phyloP scores from a whole-genome alignment of 2,797 vertebrate species.

The Lepilemur septentrionalis region DNA sequence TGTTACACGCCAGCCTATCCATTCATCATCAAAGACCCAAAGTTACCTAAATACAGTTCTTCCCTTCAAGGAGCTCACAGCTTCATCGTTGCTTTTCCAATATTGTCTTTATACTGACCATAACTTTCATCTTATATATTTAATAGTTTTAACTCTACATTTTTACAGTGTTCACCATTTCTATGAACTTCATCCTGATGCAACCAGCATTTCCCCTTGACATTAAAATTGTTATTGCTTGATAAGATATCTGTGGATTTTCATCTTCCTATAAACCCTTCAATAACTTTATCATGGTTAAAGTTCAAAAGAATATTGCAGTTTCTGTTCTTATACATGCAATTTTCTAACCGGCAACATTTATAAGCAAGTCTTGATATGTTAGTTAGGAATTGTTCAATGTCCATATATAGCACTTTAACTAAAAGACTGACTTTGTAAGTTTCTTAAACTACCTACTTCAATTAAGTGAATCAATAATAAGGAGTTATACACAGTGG shows the following conservation, averaged over 20 bases:
- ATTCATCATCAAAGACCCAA: neutral
- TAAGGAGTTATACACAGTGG: neutral
- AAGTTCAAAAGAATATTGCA: neutral
- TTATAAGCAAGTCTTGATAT: constrained; percentile 23
- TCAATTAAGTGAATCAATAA: constrained; percentile 27
- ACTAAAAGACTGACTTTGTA: neutral
- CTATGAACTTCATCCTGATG: neutral
- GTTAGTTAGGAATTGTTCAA: neutral
- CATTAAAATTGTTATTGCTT: neutral
- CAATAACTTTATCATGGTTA: constrained; percentile 3
- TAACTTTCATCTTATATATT: neutral
- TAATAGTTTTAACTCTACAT: neutral
- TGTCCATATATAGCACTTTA: neutral
- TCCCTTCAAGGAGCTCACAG: neutral
- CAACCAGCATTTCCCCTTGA: neutral
- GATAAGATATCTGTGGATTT: neutral
- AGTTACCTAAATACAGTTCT: neutral
- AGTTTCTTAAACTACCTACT: constrained; percentile 12
- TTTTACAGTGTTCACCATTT: neutral
- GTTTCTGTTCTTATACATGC: neutral
- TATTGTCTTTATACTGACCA: neutral
- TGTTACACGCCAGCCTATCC: neutral
- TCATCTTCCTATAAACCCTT: neutral
- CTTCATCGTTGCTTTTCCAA: neutral
- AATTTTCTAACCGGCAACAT: neutral